These are phyloP conservation scores for Mus pahari DNA, from an alignment of 2,113 vertebrate genomes.

Conservation along the genomic window DNA sequence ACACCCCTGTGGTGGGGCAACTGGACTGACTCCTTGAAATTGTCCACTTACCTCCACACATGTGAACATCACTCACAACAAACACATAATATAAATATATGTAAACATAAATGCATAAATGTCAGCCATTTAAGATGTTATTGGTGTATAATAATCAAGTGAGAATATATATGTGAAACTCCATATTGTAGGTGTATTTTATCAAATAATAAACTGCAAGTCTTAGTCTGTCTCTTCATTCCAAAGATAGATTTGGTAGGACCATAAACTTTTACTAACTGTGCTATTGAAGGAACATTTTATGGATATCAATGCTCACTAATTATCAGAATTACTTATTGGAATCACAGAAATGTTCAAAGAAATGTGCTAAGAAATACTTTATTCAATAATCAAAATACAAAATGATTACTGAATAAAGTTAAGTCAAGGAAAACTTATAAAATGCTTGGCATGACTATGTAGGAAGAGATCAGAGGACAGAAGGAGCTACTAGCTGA, in stretches of 20 bases:
- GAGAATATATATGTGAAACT: not conserved
- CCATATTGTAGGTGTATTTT: not conserved
- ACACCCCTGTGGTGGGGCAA: no score
- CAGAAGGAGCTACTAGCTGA: not conserved
- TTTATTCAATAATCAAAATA: not conserved
- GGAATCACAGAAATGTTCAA: not conserved
- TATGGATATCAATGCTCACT: constrained; percentile 10
- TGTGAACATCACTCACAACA: not conserved
- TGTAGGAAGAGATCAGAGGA: not conserved
- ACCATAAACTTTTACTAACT: not conserved
- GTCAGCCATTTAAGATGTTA: constrained; percentile 25
- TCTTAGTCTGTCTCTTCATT: not conserved
- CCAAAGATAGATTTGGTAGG: not conserved
- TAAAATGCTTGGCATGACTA: not conserved
- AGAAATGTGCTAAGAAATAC: not conserved
- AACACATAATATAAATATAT: no score
- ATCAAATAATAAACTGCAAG: not conserved
- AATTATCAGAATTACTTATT: not conserved
- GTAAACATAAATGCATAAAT: not conserved
- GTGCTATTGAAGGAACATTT: not conserved
- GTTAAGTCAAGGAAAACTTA: not conserved
- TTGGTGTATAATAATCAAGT: not conserved
- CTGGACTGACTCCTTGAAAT: no score
- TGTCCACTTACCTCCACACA: not conserved
- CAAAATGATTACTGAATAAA: constrained; percentile 25